A percentile compares a stretch with the other conserved stretches of the same genome.
Evolutionary conservation across 64 coral and sea anemone species (phyloP).

Genomic region (Acropora yongei): DNA sequence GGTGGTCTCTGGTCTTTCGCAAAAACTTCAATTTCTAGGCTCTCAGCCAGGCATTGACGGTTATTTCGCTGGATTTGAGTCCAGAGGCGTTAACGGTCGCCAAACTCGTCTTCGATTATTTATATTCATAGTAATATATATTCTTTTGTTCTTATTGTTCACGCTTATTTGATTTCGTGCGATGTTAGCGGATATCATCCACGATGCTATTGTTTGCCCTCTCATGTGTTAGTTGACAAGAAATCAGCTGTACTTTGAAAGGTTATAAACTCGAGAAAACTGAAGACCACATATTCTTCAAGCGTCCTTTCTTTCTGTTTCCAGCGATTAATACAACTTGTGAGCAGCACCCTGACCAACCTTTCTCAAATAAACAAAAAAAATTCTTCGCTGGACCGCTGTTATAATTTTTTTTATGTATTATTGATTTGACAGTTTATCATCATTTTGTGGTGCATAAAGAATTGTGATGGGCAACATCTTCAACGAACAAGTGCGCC

Average conservation of each 20-base stretch:
- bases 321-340: background rate
- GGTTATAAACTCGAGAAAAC: too few relatives aligned
- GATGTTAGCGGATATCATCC: background rate
- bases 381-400: background rate
- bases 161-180: conserved; percentile 32
- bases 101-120: background rate
- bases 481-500: background rate
- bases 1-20: background rate
- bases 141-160: conserved; percentile 56
- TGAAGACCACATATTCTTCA: background rate
- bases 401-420: background rate
- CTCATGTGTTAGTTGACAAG: background rate
- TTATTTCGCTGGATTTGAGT: conserved; percentile 10
- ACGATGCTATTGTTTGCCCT: background rate
- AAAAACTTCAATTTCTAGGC: background rate
- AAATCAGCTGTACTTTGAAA: conserved; percentile 26
- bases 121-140: conserved; percentile 11
- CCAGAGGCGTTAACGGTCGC: conserved; percentile 15
- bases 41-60: conserved; percentile 1
- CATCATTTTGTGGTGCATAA: too few relatives aligned
- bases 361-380: background rate
- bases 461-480: background rate
- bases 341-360: background rate
- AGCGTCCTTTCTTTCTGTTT: background rate
- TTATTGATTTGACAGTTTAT: background rate